A percentile compares a stretch with the other conserved stretches of the same genome.
Evolutionary conservation across 2,113 vertebrate genomes (phyloP).

Genomic region (Raja brachyura): DNA sequence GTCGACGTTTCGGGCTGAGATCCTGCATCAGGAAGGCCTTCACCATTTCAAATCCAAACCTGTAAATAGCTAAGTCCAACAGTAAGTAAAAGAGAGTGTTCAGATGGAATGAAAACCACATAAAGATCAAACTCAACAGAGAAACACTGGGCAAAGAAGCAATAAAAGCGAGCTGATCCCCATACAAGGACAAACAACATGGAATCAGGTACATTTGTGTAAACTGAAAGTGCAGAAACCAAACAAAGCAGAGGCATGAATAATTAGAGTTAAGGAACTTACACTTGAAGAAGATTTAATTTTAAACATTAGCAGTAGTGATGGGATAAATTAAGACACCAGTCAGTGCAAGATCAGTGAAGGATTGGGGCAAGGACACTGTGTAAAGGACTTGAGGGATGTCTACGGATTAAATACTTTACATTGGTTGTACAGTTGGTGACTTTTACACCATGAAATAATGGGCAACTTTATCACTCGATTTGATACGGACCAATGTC

Average conservation of each 20-base stretch:
- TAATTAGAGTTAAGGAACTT: too few relatives aligned
- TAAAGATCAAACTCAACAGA: background rate
- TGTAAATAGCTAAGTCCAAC: background rate
- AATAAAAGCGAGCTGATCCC: background rate
- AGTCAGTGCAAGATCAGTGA: background rate
- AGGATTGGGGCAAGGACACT: background rate
- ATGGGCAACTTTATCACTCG: background rate
- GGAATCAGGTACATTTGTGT: background rate
- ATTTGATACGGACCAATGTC: background rate
- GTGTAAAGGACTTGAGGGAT: background rate
- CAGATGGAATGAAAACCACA: background rate
- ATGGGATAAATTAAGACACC: background rate
- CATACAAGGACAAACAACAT: background rate
- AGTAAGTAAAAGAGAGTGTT: background rate
- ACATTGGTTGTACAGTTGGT: background rate
- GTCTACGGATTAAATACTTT: background rate
- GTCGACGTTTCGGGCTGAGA: too few relatives aligned
- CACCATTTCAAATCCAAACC: background rate
- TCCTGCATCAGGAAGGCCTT: background rate
- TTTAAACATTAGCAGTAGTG: too few relatives aligned
- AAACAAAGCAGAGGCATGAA: background rate
- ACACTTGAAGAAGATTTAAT: too few relatives aligned
- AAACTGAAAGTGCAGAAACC: background rate
- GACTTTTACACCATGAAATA: background rate
- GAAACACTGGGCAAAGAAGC: background rate